Evolutionary conservation across 2,888 invertebrate species (phyloP).

Genomic region (Troglohyphantes excavatus): DNA sequence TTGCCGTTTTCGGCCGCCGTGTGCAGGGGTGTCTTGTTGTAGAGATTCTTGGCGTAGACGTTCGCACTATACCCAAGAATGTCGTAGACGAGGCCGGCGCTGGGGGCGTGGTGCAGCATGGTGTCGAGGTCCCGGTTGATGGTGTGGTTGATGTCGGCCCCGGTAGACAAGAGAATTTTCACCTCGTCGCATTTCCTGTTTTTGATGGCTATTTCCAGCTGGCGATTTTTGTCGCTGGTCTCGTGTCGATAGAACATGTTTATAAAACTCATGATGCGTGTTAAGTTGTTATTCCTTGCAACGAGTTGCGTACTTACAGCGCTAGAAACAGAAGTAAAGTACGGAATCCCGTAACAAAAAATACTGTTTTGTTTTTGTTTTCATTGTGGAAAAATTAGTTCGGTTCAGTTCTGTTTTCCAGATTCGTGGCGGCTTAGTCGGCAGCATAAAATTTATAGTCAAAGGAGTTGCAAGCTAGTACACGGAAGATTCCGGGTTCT

Average conservation of each 20-base stretch:
- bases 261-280: constrained; percentile 4
- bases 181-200: constrained; percentile 29
- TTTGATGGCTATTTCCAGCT: constrained; percentile 8
- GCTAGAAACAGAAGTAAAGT: too few relatives aligned
- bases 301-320: background rate
- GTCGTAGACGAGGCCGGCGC: background rate
- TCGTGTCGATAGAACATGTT: background rate
- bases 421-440: too few relatives aligned
- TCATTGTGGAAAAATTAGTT: too few relatives aligned
- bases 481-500: too few relatives aligned
- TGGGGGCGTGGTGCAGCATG: constrained; percentile 22
- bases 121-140: constrained; percentile 19
- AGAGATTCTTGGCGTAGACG: constrained; percentile 12
- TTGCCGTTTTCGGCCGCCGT: constrained; percentile 29
- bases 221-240: background rate
- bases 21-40: constrained; percentile 18
- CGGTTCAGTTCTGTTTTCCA: too few relatives aligned
- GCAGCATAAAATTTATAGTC: too few relatives aligned
- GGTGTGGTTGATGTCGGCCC: constrained; percentile 32
- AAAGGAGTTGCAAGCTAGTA: too few relatives aligned
- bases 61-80: constrained; percentile 26
- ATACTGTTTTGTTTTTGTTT: too few relatives aligned
- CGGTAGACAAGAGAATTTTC: constrained; percentile 13
- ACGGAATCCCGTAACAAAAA: too few relatives aligned
- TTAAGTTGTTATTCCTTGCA: too few relatives aligned